Base-by-base conservation (phyloP, 2,113 vertebrate genomes). In the Carlito syrichta region DNA sequence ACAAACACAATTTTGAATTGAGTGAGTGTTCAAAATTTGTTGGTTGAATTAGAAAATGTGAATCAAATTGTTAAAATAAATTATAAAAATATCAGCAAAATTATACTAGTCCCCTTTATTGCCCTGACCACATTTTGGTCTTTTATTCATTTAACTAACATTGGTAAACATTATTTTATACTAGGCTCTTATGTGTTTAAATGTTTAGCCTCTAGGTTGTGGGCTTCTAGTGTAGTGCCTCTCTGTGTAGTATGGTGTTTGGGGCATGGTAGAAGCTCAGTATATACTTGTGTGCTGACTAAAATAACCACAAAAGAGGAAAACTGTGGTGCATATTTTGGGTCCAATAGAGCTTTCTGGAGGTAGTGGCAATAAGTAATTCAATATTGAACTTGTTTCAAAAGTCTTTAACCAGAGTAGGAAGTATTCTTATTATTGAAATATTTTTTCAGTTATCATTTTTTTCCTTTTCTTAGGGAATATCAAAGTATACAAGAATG, bases 41-140 rank as follows among this genome's bases (percentile, higher is more conserved):
- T 92, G 27, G 45, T 20, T 89, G 63, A 92, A 89, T 74, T 32
- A 63, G 25, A 88, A 60, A 58, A 62, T 56, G 35, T 58, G 68
- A 93, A 83, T 94, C 32, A 94, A 85, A 81, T 92, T 62, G 8
- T 58, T 92, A 56, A 94, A 68, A 86, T 81, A 16, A 60, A 40
- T 54, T 89, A 50, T 91, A 88, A 89, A 89, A 94, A 74, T 92
- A 74, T 27, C 62, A 85, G 16, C n/a, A 60, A 92, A 92, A 60
- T 40, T 68, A 81, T 84, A 43, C 38, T 83, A 32, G 76, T 38
- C 12, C 17, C 16, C 7, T 32, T 91, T 38, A 66, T 84, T 82
- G 22, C 45, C 9, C 43, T 94, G 43, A 81, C 19, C 35, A 76
- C 25, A 81, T 92, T 96, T 89, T 92, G 77, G 30, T 79, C 10